phyloP scores from a whole-genome alignment of 1,140 invertebrate species.

The Drosophila bipectinata region DNA sequence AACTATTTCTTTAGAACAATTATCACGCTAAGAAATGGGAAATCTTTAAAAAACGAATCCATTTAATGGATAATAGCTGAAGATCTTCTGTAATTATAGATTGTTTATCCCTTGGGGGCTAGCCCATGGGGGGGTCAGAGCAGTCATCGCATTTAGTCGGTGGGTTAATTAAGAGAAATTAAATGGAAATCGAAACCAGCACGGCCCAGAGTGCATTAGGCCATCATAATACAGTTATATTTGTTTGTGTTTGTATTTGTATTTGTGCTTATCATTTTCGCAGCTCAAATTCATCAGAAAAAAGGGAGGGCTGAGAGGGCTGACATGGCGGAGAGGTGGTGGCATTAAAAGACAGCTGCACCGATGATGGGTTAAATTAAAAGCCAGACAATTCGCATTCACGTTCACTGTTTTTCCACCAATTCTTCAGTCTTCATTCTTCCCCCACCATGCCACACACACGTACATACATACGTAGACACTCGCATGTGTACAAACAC shows the following conservation, averaged over 20 bases:
- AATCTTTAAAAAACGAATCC: background rate
- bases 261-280: constrained; percentile 44
- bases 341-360: constrained; percentile 54
- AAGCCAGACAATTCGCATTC: constrained; percentile 59
- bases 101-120: constrained; percentile 34
- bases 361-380: constrained; percentile 60
- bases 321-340: too few relatives aligned
- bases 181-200: constrained; percentile 69
- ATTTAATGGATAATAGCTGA: background rate
- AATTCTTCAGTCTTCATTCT: constrained; percentile 6
- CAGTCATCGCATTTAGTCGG: constrained; percentile 53
- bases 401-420: constrained; percentile 51
- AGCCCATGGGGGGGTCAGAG: constrained; percentile 22
- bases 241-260: constrained; percentile 36
- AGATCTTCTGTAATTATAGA: constrained; percentile 25
- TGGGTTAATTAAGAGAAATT: constrained; percentile 59
- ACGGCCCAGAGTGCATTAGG: constrained; percentile 53
- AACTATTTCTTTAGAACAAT: background rate
- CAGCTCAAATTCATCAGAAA: constrained; percentile 53
- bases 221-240: constrained; percentile 27
- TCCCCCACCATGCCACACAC: constrained; percentile 11
- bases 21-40: too few relatives aligned
- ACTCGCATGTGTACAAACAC: constrained; percentile 26
- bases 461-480: background rate
- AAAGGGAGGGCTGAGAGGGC: background rate